Percentiles rank a stretch among this genome's conserved stretches.
Conservation (phyloP, 2,113 vertebrate genomes). For the Gallinago paraguaiae region DNA sequence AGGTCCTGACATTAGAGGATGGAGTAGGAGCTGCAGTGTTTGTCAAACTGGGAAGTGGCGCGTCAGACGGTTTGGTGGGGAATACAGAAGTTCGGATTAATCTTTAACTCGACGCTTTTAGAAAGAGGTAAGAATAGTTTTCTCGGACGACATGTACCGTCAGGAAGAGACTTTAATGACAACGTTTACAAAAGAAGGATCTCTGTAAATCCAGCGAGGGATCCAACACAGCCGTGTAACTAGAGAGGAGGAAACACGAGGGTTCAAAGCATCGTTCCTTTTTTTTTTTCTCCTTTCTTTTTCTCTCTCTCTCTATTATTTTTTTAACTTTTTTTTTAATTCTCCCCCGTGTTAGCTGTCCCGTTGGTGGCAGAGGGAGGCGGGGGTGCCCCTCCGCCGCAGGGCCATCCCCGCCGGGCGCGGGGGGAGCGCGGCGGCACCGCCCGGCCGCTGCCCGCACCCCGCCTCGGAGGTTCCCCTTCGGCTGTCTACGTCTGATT, state of each 20-base stretch:
- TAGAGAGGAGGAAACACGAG: slow-evolving; percentile 62
- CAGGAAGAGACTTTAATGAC: slow-evolving; percentile 63
- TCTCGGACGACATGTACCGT: slow-evolving; percentile 20
- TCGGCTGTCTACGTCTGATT: slow-evolving; percentile 71
- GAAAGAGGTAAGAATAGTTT: slow-evolving; percentile 46
- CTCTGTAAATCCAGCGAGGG: slow-evolving; percentile 63
- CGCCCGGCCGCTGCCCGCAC: background rate
- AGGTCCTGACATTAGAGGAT: slow-evolving; percentile 68
- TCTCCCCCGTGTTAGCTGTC: background rate
- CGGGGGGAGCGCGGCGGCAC: background rate
- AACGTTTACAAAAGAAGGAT: slow-evolving; percentile 70
- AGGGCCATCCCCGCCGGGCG: background rate
- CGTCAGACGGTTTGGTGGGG: slow-evolving; percentile 53
- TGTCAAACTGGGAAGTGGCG: slow-evolving; percentile 71
- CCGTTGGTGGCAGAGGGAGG: background rate
- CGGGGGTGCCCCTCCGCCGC: background rate
- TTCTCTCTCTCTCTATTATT: no score
- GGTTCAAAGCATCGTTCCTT: slow-evolving; percentile 29
- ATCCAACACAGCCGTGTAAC: slow-evolving; percentile 64
- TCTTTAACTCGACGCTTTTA: slow-evolving; percentile 64
- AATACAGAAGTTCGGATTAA: slow-evolving; percentile 70
- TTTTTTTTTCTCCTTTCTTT: background rate
- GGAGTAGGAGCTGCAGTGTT: slow-evolving; percentile 71
- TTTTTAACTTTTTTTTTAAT: background rate
- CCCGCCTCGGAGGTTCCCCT: background rate